Conservation (phyloP, 2,888 invertebrate species). For the Syrphus vitripennis region DNA sequence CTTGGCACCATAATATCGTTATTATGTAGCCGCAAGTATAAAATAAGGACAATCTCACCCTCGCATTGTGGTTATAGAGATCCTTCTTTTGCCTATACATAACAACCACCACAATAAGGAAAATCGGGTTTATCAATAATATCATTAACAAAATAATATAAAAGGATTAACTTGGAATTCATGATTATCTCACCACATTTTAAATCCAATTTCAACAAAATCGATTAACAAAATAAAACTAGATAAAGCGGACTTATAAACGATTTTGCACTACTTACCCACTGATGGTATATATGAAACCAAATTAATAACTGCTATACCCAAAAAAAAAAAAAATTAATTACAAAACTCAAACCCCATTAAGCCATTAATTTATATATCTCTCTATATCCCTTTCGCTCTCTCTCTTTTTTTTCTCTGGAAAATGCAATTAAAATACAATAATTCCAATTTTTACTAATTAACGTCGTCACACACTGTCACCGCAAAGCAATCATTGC, state of each 20-base stretch:
- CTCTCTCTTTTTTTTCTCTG: too few relatives aligned
- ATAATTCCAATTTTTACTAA: constrained; percentile 63
- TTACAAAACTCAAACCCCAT: neutral
- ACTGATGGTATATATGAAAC: neutral
- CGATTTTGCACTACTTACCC: neutral
- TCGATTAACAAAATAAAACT: neutral
- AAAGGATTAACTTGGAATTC: neutral
- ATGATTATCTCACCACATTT: neutral
- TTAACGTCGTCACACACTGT: constrained; percentile 61
- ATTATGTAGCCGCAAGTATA: too few relatives aligned
- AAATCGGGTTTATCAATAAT: too few relatives aligned
- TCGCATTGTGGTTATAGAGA: too few relatives aligned
- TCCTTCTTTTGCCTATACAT: too few relatives aligned
- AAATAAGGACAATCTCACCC: too few relatives aligned
- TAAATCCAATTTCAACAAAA: neutral
- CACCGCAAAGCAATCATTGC: constrained; percentile 53
- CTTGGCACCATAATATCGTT: too few relatives aligned
- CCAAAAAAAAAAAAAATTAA: neutral
- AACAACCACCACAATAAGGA: too few relatives aligned
- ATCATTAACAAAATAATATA: too few relatives aligned
- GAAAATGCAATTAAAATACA: constrained; percentile 62
- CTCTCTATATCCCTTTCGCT: neutral
- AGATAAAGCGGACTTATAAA: too few relatives aligned
- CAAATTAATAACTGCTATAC: neutral
- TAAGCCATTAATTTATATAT: constrained; percentile 32